Conservation (phyloP, 2,113 vertebrate genomes). For the Monopterus albus region DNA sequence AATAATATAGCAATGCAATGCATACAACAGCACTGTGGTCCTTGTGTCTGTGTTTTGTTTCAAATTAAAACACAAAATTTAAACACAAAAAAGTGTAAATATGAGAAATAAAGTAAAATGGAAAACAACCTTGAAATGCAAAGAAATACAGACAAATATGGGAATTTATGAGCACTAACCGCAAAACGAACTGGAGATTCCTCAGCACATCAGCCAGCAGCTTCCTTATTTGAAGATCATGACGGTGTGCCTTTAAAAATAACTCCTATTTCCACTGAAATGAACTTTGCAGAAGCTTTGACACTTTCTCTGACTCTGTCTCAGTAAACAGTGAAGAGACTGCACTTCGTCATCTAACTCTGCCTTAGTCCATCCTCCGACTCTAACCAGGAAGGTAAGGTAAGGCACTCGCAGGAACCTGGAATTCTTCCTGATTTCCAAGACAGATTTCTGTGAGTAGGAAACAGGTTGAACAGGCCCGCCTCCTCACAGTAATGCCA, state of each 20-base stretch:
- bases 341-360: not conserved
- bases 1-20: not conserved
- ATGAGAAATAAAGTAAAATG: not conserved
- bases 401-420: conserved; percentile 18
- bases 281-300: not conserved
- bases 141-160: not conserved
- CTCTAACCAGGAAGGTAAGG: not conserved
- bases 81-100: too few species aligned
- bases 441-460: conserved; percentile 29
- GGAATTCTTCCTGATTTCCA: conserved; percentile 32
- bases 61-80: too few species aligned
- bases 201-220: not conserved
- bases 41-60: too few species aligned
- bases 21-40: not conserved
- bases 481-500: not conserved
- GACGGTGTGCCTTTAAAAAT: not conserved
- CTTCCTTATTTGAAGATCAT: conserved; percentile 1
- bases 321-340: not conserved
- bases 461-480: conserved; percentile 68
- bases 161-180: conserved; percentile 8
- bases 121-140: not conserved
- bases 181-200: not conserved
- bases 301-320: not conserved
- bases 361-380: conserved; percentile 1
- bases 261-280: not conserved